Evolutionary conservation across 2,113 vertebrate species (phyloP), one percentile per base, ranked within the genome.

Genomic region (Tympanuchus pallidicinctus): DNA sequence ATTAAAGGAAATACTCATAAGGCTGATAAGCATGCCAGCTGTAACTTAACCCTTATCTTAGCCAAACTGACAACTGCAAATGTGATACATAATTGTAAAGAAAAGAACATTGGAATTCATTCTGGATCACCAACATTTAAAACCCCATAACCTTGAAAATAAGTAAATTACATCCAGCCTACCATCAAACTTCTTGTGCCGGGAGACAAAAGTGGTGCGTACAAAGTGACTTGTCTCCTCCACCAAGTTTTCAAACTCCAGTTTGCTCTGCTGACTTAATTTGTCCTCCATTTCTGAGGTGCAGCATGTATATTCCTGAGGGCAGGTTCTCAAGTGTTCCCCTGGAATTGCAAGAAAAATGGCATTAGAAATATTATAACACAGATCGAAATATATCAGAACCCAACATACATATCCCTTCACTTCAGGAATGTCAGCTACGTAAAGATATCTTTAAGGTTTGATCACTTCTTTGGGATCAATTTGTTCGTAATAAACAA

Each of bases 101-200:
- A 76, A 77, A 92, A 90, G 16, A 91, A 56, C 66, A 75, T 6
- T 76, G 61, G 57, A 50, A 88, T 83, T 86, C 28, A 70, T 74
- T 78, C 64, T n/a, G 60, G 40, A 76, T 72, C 73, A 63, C 34
- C 34, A 25, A 27, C 30, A 83, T 77, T 83, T 84, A 74, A 74
- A 79, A 92, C 82, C 28, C 11, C 30, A 47, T 43, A 94, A 83
- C 65, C 79, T 75, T 86, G 87, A 79, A 85, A 94, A 88, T 25
- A 95, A 89, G n/a, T 60, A 77, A 85, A 77, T 63, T 24, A 56
- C 2, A 9, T 11, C 25, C 61, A 60, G 93, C 99, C 95, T 98
- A 99, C 99, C 99, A 1, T 99, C 99, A 97, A 99, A 99, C 94
- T 98, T 98, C 97, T 99, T 98, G 96, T 99, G 99, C 79, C 98